Base-by-base conservation (phyloP, 2,888 invertebrate species). In the Steinernema hermaphroditum region DNA sequence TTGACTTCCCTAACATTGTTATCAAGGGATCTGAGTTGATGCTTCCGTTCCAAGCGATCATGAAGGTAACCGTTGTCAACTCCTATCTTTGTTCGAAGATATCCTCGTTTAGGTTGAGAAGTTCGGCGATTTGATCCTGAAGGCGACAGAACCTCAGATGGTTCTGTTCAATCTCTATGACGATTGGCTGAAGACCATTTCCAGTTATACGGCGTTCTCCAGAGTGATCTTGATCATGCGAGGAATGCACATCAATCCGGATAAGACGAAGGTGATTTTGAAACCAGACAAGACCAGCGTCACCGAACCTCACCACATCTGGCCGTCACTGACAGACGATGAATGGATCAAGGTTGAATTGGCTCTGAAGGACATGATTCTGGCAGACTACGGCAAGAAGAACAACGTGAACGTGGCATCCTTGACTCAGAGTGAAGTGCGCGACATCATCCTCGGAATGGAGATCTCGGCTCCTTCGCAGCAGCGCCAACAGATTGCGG, bases 301-400 rank as follows among this genome's bases (percentile, higher is more conserved):
- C 69, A 99, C 98, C 0, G 98, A 99, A 88, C 93, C 95, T 0
- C 98, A 98, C 90, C 98, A 99, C 88, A 98, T 99, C 88, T 98
- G 98, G 98, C 98, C 98, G 0, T 93, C 96, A 0, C 89, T 78
- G 16, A 69, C 74, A 0, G 97, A 98, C 86, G 97, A 98, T 84
- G 97, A 99, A 89, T 99, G 98, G 98, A 96, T 98, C 87, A 97
- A 97, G 88, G 95, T 83, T n/a, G 98, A 98, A 88, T 94, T 97
- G 34, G 94, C 96, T 86, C 90, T 98, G 27, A 99, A 98, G 87
- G 98, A 99, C 88, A 91, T 98, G 75, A 99, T 98, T 85, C 89
- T 99, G 72, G 97, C 97, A 62, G 98, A 98, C 89, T 98, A 98
- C 84, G 98, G 98, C 87, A 98, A 99, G 90, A 99, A 99, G 90